Conservation (phyloP, 2,888 invertebrate genomes). For the Tenthredo mesomela region DNA sequence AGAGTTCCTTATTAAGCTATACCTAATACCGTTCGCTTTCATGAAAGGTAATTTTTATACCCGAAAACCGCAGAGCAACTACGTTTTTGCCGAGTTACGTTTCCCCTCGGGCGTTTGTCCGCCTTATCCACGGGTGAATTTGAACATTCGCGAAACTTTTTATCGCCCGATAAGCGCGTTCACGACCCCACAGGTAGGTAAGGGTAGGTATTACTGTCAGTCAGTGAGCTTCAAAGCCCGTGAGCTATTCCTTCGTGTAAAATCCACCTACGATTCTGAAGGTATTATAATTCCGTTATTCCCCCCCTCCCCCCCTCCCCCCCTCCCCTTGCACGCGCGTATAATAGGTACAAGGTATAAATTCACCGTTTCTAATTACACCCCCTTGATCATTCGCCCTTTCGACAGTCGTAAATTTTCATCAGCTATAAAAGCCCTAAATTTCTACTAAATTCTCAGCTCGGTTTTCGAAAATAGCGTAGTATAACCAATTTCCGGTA, state of each 20-base stretch:
- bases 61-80: neutral
- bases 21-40: neutral
- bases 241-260: constrained; percentile 5
- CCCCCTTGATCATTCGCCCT: neutral
- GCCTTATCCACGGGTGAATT: constrained; percentile 36
- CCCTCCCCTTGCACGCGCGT: neutral
- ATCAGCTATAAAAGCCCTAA: neutral
- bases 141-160: constrained; percentile 48
- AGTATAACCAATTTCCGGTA: neutral
- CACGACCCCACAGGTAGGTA: constrained; percentile 39
- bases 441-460: neutral
- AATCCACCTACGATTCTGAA: neutral
- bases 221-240: constrained; percentile 30
- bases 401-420: neutral
- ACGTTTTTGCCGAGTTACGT: neutral
- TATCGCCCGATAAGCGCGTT: constrained; percentile 47
- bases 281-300: neutral
- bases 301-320: neutral
- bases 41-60: neutral
- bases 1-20: neutral
- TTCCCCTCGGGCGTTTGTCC: neutral
- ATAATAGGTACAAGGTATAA: neutral
- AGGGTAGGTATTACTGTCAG: constrained; percentile 47
- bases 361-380: neutral
- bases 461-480: neutral